These are phyloP conservation scores for Hylaeus anthracinus DNA, from an alignment of 1,140 invertebrate genomes.

Conservation along the genomic window DNA sequence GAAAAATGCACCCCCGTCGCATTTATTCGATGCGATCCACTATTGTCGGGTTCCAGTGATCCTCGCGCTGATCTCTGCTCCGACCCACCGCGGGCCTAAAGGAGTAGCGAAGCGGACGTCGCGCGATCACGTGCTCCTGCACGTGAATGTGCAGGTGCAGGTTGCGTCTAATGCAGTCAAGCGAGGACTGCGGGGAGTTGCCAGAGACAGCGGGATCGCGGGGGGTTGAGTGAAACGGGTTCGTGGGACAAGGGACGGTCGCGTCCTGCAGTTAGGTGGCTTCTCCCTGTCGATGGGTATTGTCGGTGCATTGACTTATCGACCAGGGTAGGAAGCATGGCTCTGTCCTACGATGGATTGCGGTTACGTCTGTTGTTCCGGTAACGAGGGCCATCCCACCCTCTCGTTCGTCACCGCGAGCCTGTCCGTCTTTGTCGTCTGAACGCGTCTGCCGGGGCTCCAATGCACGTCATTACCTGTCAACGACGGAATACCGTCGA, in stretches of 20 bases:
- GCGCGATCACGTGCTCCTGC: slow-evolving; percentile 12
- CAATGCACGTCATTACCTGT: slow-evolving; percentile 59
- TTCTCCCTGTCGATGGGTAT: slow-evolving; percentile 69
- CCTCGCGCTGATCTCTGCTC: background rate
- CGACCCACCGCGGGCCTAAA: background rate
- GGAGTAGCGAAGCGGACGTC: background rate
- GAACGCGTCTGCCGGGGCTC: slow-evolving; percentile 4
- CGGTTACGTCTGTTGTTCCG: slow-evolving; percentile 75
- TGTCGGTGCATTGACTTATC: slow-evolving; percentile 75
- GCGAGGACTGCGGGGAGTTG: slow-evolving; percentile 38
- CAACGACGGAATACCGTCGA: slow-evolving; percentile 39
- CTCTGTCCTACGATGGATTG: slow-evolving; percentile 70
- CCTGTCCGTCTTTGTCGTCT: slow-evolving; percentile 50
- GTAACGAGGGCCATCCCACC: slow-evolving; percentile 66
- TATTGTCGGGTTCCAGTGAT: background rate
- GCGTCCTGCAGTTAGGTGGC: slow-evolving; percentile 61
- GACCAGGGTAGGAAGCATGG: slow-evolving; percentile 66
- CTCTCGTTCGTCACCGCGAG: background rate
- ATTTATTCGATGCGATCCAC: background rate
- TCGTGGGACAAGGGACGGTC: slow-evolving; percentile 40
- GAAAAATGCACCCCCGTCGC: background rate
- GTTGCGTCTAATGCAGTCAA: slow-evolving; percentile 35
- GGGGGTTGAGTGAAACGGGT: slow-evolving; percentile 41
- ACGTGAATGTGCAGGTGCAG: slow-evolving; percentile 43
- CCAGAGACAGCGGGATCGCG: slow-evolving; percentile 15